Evolutionary conservation across 2,888 invertebrate genomes (phyloP).

Genomic region (Leucozona laternaria): DNA sequence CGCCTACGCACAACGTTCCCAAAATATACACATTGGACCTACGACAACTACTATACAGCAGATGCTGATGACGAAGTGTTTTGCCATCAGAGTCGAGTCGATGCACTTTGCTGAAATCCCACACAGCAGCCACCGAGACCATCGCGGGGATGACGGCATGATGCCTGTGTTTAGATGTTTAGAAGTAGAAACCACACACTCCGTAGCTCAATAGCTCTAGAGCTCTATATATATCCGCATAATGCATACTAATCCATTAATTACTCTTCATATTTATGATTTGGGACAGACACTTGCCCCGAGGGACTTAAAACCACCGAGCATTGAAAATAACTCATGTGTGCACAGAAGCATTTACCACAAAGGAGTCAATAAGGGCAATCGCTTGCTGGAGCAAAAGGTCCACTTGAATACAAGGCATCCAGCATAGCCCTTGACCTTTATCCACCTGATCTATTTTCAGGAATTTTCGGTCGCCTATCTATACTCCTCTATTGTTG

Average conservation of each 20-base stretch:
- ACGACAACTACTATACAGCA: constrained; percentile 56
- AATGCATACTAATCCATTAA: constrained; percentile 29
- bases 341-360: constrained; percentile 30
- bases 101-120: constrained; percentile 71
- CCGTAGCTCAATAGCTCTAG: neutral
- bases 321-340: constrained; percentile 43
- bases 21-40: constrained; percentile 68
- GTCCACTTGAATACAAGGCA: constrained; percentile 28
- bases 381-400: constrained; percentile 61
- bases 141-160: constrained; percentile 29
- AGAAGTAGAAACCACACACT: constrained; percentile 23
- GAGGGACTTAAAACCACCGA: constrained; percentile 38
- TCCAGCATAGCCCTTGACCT: constrained; percentile 67
- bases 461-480: constrained; percentile 42
- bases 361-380: constrained; percentile 55
- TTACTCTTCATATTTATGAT: constrained; percentile 55
- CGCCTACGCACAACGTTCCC: constrained; percentile 61
- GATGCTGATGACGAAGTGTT: constrained; percentile 68
- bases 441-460: constrained; percentile 69
- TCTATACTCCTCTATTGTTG: constrained; percentile 7
- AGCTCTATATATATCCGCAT: neutral
- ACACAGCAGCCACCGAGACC: constrained; percentile 37
- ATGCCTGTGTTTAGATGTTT: constrained; percentile 38
- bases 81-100: constrained; percentile 47
- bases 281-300: constrained; percentile 59